phyloP scores from a whole-genome alignment of 2,797 vertebrate species.

The Hippopotamyrus pictus region DNA sequence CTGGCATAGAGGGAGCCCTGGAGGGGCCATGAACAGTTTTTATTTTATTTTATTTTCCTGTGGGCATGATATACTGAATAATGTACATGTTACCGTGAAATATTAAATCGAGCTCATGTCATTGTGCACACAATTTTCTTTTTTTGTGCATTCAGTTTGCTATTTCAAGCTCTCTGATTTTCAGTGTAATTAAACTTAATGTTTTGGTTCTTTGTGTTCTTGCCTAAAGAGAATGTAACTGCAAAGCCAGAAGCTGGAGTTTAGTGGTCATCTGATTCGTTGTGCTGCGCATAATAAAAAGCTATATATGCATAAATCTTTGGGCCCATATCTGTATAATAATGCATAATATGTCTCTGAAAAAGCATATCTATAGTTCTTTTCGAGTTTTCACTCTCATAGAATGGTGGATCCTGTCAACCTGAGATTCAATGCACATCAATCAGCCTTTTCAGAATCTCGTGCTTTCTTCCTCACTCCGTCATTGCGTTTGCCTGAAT shows the following conservation, averaged over 20 bases:
- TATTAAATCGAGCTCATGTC: neutral
- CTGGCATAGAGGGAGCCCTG: neutral
- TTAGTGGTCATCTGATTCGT: neutral
- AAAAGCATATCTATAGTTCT: neutral
- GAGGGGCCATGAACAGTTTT: neutral
- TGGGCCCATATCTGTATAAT: neutral
- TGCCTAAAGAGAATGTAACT: neutral
- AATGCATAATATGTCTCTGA: neutral
- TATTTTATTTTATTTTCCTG: neutral
- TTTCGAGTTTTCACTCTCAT: neutral
- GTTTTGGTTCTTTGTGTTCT: neutral
- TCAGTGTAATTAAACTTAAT: neutral
- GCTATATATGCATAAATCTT: neutral
- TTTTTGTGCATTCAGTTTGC: neutral
- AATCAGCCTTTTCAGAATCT: neutral
- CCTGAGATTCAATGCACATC: neutral
- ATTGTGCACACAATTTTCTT: neutral
- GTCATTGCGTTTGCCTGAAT: neutral
- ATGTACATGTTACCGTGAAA: neutral
- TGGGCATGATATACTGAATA: neutral
- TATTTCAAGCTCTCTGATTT: neutral
- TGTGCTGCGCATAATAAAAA: neutral
- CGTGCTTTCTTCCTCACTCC: neutral
- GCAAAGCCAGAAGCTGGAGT: neutral
- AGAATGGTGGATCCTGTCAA: neutral